phyloP scores from a whole-genome alignment of 1,140 invertebrate genomes.

The Euwallacea fornicatus region DNA sequence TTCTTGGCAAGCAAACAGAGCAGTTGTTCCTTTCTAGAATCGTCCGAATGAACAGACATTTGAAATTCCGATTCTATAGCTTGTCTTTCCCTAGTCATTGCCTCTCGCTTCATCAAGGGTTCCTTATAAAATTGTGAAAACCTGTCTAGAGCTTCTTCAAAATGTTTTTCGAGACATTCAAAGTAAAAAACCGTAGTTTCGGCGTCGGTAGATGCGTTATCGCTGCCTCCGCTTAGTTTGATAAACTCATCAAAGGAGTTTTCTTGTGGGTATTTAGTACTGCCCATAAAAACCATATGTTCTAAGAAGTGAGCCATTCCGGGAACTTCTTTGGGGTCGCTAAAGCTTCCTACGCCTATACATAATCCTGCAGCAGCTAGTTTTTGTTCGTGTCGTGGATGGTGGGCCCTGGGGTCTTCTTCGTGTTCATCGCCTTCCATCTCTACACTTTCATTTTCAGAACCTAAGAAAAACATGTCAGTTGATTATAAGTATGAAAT shows the following conservation, averaged over 20 bases:
- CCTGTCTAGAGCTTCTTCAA: slow-evolving; percentile 74
- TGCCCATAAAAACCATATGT: slow-evolving; percentile 96
- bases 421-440: not conserved
- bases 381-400: slow-evolving; percentile 46
- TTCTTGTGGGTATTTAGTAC: slow-evolving; percentile 81
- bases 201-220: slow-evolving; percentile 82
- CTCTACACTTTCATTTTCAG: not conserved
- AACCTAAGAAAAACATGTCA: not conserved
- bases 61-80: slow-evolving; percentile 89
- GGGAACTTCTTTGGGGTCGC: slow-evolving; percentile 73
- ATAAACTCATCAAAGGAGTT: slow-evolving; percentile 85
- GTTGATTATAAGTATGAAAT: too few species aligned
- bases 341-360: slow-evolving; percentile 72
- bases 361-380: slow-evolving; percentile 71
- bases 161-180: slow-evolving; percentile 78
- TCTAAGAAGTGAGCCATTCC: slow-evolving; percentile 94
- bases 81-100: slow-evolving; percentile 88
- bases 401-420: not conserved
- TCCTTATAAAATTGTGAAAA: slow-evolving; percentile 90
- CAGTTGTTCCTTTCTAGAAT: slow-evolving; percentile 72
- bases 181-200: slow-evolving; percentile 88
- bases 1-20: slow-evolving; percentile 66
- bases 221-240: slow-evolving; percentile 72
- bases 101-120: slow-evolving; percentile 82
- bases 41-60: slow-evolving; percentile 69